These are phyloP conservation scores for Elephas maximus DNA, from an alignment of 2,113 vertebrate species.

Conservation along the genomic window DNA sequence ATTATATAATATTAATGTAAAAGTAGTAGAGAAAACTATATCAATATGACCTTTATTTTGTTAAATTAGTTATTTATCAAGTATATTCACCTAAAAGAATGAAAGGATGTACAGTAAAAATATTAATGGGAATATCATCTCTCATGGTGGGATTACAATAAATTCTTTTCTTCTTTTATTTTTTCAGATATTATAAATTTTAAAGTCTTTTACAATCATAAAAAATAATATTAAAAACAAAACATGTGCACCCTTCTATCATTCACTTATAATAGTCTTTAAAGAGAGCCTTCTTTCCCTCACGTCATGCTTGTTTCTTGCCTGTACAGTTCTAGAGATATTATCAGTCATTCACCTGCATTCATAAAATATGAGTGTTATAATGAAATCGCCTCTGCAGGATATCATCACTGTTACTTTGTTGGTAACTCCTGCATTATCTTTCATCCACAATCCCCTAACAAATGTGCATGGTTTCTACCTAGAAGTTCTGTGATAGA, in stretches of 20 bases:
- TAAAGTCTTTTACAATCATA: neutral
- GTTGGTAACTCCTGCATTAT: neutral
- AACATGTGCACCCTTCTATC: neutral
- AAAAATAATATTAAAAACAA: neutral
- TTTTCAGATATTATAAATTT: constrained; percentile 5
- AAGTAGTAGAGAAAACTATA: neutral
- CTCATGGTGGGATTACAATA: neutral
- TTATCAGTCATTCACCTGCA: neutral
- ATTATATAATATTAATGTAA: neutral
- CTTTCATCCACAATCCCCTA: neutral
- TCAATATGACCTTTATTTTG: neutral
- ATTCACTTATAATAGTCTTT: neutral
- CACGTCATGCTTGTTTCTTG: neutral
- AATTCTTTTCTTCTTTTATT: neutral
- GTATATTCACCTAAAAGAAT: neutral
- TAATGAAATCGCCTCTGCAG: neutral
- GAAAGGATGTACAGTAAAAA: neutral
- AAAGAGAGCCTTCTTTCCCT: neutral
- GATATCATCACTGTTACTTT: neutral
- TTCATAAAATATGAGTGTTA: neutral
- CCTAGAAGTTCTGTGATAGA: neutral
- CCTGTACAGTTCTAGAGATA: constrained; percentile 9
- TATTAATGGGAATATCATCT: neutral
- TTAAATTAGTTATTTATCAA: constrained; percentile 22
- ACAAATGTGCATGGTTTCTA: neutral